A percentile compares a stretch with the other conserved stretches of the same genome.
These are phyloP conservation scores for Esox lucius DNA, from an alignment of 2,797 vertebrate genomes.

Conservation along the genomic window DNA sequence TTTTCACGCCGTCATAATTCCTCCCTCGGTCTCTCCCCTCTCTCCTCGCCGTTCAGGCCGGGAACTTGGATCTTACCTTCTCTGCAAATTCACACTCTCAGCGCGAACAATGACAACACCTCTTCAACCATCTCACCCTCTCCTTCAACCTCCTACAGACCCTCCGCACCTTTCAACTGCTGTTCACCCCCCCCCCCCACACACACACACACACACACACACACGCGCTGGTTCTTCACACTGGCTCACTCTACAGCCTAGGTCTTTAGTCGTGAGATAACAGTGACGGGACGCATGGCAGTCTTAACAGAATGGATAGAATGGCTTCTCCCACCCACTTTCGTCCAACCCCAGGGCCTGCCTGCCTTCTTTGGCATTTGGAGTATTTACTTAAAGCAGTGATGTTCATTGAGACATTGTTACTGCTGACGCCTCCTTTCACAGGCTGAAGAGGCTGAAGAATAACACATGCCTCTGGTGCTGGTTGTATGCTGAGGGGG, in stretches of 20 bases:
- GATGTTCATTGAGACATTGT: slow-evolving; percentile 43
- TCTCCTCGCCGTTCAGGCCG: slow-evolving; percentile 43
- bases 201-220: slow-evolving; percentile 42
- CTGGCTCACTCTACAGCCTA: slow-evolving; percentile 21
- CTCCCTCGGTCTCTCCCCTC: slow-evolving; percentile 1
- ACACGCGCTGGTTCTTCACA: slow-evolving; percentile 38
- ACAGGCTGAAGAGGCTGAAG: slow-evolving; percentile 30
- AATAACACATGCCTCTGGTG: slow-evolving; percentile 31
- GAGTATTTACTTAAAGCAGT: slow-evolving; percentile 50
- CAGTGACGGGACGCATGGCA: slow-evolving; percentile 41
- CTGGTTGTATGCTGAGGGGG: slow-evolving; percentile 1
- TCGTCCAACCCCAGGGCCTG: neutral
- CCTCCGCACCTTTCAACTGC: slow-evolving; percentile 11
- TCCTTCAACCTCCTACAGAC: neutral
- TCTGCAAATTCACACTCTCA: slow-evolving; percentile 70
- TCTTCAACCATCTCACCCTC: slow-evolving; percentile 31
- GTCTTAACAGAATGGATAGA: slow-evolving; percentile 34
- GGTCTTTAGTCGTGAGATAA: slow-evolving; percentile 53
- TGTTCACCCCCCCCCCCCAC: slow-evolving; percentile 18
- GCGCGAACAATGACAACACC: slow-evolving; percentile 57
- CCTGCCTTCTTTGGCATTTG: slow-evolving; percentile 24
- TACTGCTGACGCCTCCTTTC: slow-evolving; percentile 43
- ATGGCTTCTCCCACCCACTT: neutral
- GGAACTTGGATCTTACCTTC: slow-evolving; percentile 60
- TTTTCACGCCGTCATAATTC: neutral